Base-by-base conservation (phyloP, 2,113 vertebrate species). In the Amazona guildingii region DNA sequence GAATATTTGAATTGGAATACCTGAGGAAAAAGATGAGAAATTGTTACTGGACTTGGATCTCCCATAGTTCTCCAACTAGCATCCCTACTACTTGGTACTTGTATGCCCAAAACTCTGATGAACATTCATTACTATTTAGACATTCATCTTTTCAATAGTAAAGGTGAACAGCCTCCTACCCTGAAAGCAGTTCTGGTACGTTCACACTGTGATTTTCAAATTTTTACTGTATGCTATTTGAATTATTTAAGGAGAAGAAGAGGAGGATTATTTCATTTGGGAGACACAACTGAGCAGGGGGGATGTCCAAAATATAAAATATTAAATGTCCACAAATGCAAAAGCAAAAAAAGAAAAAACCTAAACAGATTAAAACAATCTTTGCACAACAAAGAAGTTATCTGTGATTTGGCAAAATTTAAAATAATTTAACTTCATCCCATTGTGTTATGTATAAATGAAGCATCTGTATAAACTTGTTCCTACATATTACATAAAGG, bases 291-390 rank as follows among this genome's bases (percentile, higher is more conserved):
- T 33, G 69, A 94, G 94, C 88, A 86, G 86, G 77, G 29, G 91
- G 44, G 95, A 95, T 31, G 94, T 97, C 95, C 96, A 95, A 97
- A 95, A 86, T 96, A 95, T 96, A 84, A 97, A 96, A 96, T 93
- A 96, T 95, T 97, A 83, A 96, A 61, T 88, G 80, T 61, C 78
- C 93, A 52, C 69, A 93, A 95, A 92, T 46, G 77, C 23, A 88
- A 88, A 91, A 78, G 20, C 1, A 73, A 72, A 88, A 83, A 39
- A 39, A 35, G 5, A 27, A 33, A 51, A 19, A 35, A 17, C 8
- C 70, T 48, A 62, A 86, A 55, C 54, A 78, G 57, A 90, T 92
- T 78, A 86, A 93, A 92, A 79, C 27, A 49, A 13, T 94, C 66
- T 49, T 79, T 62, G 69, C 11, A 81, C 67, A 94, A 93, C 81